Conservation (phyloP, 2,797 vertebrate species). For the Gymnocypris eckloni region DNA sequence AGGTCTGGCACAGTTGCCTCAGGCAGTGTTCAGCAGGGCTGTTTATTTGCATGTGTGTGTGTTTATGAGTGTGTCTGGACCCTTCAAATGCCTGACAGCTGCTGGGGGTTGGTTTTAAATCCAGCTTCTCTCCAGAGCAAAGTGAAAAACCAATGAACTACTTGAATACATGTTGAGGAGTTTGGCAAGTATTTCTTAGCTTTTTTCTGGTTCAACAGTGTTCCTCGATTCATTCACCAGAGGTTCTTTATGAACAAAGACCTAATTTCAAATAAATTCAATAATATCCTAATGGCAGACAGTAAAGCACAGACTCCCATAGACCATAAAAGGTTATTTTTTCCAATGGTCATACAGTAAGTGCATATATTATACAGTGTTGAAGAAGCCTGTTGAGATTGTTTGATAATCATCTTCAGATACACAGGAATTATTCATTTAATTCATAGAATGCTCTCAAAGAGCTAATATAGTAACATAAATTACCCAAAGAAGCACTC, state of each 20-base stretch:
- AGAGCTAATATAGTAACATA: slow-evolving; percentile 33
- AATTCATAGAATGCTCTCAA: slow-evolving; percentile 40
- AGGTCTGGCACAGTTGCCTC: slow-evolving; percentile 48
- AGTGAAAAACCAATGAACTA: slow-evolving; percentile 61
- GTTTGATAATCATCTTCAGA: slow-evolving; percentile 44
- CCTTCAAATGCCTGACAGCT: slow-evolving; percentile 71
- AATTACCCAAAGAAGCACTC: slow-evolving; percentile 20
- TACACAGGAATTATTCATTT: slow-evolving; percentile 39
- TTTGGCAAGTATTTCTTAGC: slow-evolving; percentile 51
- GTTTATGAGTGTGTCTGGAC: slow-evolving; percentile 61
- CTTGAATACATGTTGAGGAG: slow-evolving; percentile 45
- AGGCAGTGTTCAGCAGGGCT: slow-evolving; percentile 57
- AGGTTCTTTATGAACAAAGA: slow-evolving; percentile 66
- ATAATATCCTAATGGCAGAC: slow-evolving; percentile 69
- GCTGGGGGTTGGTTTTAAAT: slow-evolving; percentile 67
- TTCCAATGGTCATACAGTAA: neutral
- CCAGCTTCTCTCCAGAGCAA: slow-evolving; percentile 60
- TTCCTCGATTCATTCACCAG: slow-evolving; percentile 61
- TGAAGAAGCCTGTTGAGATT: slow-evolving; percentile 44
- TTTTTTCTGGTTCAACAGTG: slow-evolving; percentile 40
- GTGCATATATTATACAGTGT: slow-evolving; percentile 8
- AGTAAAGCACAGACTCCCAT: slow-evolving; percentile 69
- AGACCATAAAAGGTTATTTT: slow-evolving; percentile 67
- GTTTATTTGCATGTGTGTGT: slow-evolving; percentile 18
- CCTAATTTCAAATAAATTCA: slow-evolving; percentile 63